Evolutionary conservation across 2,797 vertebrate genomes (phyloP), one percentile per base, ranked within the genome.

Genomic region (Carapus acus): DNA sequence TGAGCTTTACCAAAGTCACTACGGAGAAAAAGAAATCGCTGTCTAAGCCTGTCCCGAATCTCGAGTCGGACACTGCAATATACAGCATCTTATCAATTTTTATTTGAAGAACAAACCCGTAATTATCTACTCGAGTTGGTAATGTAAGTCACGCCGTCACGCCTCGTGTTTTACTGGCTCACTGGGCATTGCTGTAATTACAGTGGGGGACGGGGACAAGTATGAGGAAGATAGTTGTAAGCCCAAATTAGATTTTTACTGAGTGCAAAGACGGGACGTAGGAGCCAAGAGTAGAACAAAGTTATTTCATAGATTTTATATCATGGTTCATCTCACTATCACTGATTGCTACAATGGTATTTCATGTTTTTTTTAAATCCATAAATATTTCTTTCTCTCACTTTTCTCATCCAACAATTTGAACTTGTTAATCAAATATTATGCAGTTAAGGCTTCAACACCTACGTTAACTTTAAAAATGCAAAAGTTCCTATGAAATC

Each of bases 1-100:
- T 54, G 49, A 73, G 58, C 77, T 66, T 74, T 63, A 78, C n/a
- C n/a, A n/a, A n/a, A n/a, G n/a, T 80, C 73, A 58, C 54, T 54
- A 39, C 49, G 47, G 55, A 54, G 55, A 71, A 38, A 38, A 16
- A 29, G 2, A 29, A 73, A 78, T 57, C 74, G 70, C 75, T 43
- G 13, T 2, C 40, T 80, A 73, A 76, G 77, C 77, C 55, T 19
- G 74, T 70, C 66, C 58, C 45, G 27, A 52, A 58, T 54, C 70
- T 40, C 27, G 1, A 51, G 24, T 29, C 49, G 43, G 29, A 24
- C 48, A 36, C 6, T 27, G 19, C 48, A 43, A 68, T 15, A 46
- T 4, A 1, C 45, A 14, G 18, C 54, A 56, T 49, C 48, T 53
- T 0, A 1, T 53, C 51, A 65, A 49, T 65, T 66, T n/a, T 63